These are phyloP conservation scores for Antitype chi DNA, from an alignment of 2,888 invertebrate species.

Conservation along the genomic window DNA sequence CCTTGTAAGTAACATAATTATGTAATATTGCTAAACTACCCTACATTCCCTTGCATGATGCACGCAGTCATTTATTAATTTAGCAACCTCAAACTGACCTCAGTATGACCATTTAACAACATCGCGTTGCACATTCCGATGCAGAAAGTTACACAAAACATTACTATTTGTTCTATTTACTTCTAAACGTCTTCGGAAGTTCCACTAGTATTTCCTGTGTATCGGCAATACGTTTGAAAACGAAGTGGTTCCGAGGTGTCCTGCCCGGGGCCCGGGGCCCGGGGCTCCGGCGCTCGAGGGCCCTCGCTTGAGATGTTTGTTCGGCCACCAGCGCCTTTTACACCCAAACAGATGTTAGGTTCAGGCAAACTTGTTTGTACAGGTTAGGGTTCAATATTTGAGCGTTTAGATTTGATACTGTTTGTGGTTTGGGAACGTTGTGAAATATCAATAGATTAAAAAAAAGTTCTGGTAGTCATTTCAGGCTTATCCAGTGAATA, in stretches of 20 bases:
- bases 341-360: slow-evolving; percentile 55
- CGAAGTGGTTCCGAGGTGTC: slow-evolving; percentile 44
- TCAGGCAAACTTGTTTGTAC: slow-evolving; percentile 32
- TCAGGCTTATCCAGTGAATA: background rate
- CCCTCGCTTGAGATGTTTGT: slow-evolving; percentile 60
- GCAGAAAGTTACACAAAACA: slow-evolving; percentile 5
- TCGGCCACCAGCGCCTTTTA: slow-evolving; percentile 61
- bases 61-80: background rate
- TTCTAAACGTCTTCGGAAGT: slow-evolving; percentile 9
- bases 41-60: background rate
- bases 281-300: slow-evolving; percentile 54
- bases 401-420: slow-evolving; percentile 47
- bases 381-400: slow-evolving; percentile 54
- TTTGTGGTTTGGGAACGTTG: slow-evolving; percentile 16
- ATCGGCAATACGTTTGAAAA: slow-evolving; percentile 38
- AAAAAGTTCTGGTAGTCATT: background rate
- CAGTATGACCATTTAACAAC: background rate
- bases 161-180: background rate
- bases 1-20: background rate
- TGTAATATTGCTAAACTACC: background rate
- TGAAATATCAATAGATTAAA: slow-evolving; percentile 3
- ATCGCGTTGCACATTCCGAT: background rate
- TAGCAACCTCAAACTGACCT: background rate
- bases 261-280: slow-evolving; percentile 13
- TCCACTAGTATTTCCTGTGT: slow-evolving; percentile 27